These are phyloP conservation scores for Myripristis jacobus DNA, from an alignment of 2,797 vertebrate genomes.

Conservation along the genomic window DNA sequence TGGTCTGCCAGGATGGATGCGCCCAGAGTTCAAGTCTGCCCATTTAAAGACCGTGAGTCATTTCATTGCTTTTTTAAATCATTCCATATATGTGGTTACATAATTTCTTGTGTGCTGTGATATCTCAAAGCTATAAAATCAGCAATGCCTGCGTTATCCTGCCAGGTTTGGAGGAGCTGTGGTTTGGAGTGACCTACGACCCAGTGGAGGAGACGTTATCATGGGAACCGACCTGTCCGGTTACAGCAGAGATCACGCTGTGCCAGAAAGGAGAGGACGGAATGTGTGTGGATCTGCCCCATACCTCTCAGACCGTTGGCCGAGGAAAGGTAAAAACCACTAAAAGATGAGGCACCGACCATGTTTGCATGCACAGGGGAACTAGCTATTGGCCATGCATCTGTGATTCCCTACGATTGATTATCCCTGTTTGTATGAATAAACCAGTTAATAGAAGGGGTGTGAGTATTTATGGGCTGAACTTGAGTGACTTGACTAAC, in stretches of 20 bases:
- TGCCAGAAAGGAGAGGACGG: constrained; percentile 65
- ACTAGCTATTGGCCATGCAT: too few species aligned
- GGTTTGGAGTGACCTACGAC: constrained; percentile 80
- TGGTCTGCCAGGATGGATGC: constrained; percentile 89
- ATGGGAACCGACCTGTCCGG: constrained; percentile 77
- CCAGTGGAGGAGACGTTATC: constrained; percentile 66
- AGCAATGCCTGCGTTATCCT: neutral
- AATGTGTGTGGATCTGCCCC: constrained; percentile 69
- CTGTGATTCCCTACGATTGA: too few species aligned
- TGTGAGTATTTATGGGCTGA: too few species aligned
- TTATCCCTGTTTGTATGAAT: too few species aligned
- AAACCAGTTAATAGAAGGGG: too few species aligned
- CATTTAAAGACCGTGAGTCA: constrained; percentile 89
- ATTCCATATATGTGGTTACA: neutral
- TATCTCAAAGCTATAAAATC: neutral
- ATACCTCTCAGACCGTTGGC: constrained; percentile 58
- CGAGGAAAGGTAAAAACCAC: constrained; percentile 69
- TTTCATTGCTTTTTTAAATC: neutral
- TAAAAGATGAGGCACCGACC: too few species aligned
- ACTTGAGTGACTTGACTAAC: neutral
- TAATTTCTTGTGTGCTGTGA: accelerated
- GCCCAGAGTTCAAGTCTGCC: constrained; percentile 88
- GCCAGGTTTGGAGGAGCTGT: constrained; percentile 80
- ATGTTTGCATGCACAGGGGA: too few species aligned
- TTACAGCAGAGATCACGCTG: constrained; percentile 60